These are phyloP conservation scores for Vicugna pacos DNA, from an alignment of 2,113 vertebrate species.

Conservation along the genomic window DNA sequence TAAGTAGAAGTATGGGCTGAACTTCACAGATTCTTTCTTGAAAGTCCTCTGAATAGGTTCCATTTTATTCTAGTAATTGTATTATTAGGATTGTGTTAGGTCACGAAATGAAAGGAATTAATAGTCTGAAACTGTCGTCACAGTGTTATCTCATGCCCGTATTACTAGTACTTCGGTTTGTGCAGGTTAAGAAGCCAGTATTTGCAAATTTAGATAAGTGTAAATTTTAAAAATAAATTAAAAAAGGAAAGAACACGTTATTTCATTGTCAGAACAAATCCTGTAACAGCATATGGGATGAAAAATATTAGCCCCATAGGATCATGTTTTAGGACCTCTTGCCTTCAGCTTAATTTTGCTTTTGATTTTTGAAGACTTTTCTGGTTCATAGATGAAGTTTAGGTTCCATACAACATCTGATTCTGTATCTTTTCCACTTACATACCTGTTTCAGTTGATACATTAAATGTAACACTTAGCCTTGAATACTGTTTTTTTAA, in stretches of 20 bases:
- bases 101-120: neutral
- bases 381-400: neutral
- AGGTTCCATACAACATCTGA: neutral
- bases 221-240: neutral
- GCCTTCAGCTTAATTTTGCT: neutral
- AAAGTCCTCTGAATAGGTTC: neutral
- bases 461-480: neutral
- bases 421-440: neutral
- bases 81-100: neutral
- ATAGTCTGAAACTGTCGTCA: neutral
- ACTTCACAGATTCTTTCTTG: neutral
- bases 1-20: too few relatives aligned
- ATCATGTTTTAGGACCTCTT: neutral
- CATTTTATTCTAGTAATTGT: neutral
- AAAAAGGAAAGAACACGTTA: neutral
- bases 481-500: neutral
- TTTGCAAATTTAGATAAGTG: neutral
- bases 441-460: neutral
- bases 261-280: neutral
- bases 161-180: neutral
- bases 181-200: neutral
- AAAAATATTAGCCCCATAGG: neutral
- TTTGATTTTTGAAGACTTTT: neutral
- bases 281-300: neutral
- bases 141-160: rapidly evolving